A percentile compares a stretch with the other conserved stretches of the same genome.
phyloP scores from a whole-genome alignment of 2,797 vertebrate species.

The Chaunax sp. region DNA sequence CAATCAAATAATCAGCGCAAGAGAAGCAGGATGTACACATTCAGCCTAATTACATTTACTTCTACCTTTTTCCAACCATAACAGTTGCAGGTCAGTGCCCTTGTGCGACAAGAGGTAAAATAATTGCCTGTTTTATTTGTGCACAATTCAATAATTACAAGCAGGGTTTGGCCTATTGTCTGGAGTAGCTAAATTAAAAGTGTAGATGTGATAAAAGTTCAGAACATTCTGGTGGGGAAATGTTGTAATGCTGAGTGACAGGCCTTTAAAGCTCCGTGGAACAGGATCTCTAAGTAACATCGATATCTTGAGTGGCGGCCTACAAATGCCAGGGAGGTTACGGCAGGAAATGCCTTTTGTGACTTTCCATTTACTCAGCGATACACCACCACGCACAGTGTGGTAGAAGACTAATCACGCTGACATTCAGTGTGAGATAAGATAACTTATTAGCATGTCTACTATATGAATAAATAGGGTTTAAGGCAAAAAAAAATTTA shows the following conservation, averaged over 20 bases:
- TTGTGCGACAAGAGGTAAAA: constrained; percentile 47
- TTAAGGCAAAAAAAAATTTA: constrained; percentile 25
- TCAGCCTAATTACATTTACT: constrained; percentile 79
- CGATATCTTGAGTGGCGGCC: constrained; percentile 83
- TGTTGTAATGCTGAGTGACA: constrained; percentile 78
- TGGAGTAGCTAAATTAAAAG: constrained; percentile 47
- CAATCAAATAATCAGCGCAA: constrained; percentile 62
- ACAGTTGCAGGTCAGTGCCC: constrained; percentile 58
- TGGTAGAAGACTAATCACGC: constrained; percentile 35
- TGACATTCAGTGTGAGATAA: constrained; percentile 37
- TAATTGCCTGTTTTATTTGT: constrained; percentile 51
- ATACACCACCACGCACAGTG: constrained; percentile 65
- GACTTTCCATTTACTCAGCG: constrained; percentile 89
- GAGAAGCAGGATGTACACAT: constrained; percentile 63
- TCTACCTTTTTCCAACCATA: constrained; percentile 64
- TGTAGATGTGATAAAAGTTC: constrained; percentile 35
- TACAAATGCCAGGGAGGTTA: constrained; percentile 86
- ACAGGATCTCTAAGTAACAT: constrained; percentile 84
- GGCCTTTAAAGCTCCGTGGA: constrained; percentile 79
- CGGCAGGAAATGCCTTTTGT: constrained; percentile 87
- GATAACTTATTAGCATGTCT: constrained; percentile 34
- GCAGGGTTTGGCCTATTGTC: constrained; percentile 31
- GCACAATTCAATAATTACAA: constrained; percentile 57
- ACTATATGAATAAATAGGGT: constrained; percentile 29
- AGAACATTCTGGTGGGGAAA: constrained; percentile 52